phyloP scores from a whole-genome alignment of 2,113 vertebrate species.

The Eulemur rufifrons region DNA sequence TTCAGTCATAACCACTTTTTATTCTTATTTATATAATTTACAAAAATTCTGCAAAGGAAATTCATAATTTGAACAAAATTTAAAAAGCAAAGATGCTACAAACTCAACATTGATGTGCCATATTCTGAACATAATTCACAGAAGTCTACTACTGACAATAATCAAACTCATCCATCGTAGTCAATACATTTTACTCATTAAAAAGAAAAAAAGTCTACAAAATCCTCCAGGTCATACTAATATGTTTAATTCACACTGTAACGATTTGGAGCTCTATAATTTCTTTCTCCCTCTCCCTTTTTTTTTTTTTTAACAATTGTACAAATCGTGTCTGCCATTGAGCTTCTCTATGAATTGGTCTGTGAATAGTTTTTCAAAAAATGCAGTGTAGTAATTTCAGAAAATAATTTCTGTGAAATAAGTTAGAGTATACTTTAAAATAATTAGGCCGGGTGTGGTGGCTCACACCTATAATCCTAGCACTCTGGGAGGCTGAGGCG shows the following conservation, averaged over 20 bases:
- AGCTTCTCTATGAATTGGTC: slow-evolving; percentile 20
- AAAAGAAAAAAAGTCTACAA: not conserved
- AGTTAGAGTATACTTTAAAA: no score
- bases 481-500: no score
- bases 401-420: slow-evolving; percentile 18
- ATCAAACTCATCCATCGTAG: not conserved
- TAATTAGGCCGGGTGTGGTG: no score
- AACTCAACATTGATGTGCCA: not conserved
- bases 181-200: not conserved
- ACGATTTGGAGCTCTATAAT: not conserved
- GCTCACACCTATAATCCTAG: no score
- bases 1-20: not conserved
- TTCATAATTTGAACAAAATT: not conserved
- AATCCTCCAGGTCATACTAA: not conserved
- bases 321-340: not conserved
- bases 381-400: not conserved
- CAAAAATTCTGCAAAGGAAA: not conserved
- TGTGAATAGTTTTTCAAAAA: slow-evolving; percentile 12
- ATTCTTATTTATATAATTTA: not conserved
- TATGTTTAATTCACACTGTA: slow-evolving; percentile 19
- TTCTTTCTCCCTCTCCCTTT: not conserved
- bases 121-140: not conserved
- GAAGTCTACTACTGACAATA: not conserved
- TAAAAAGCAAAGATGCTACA: not conserved
- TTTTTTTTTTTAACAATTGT: not conserved